Percentiles rank a stretch among this genome's conserved stretches.
Conservation (phyloP, 2,888 invertebrate species). For the Chrysolina americana region DNA sequence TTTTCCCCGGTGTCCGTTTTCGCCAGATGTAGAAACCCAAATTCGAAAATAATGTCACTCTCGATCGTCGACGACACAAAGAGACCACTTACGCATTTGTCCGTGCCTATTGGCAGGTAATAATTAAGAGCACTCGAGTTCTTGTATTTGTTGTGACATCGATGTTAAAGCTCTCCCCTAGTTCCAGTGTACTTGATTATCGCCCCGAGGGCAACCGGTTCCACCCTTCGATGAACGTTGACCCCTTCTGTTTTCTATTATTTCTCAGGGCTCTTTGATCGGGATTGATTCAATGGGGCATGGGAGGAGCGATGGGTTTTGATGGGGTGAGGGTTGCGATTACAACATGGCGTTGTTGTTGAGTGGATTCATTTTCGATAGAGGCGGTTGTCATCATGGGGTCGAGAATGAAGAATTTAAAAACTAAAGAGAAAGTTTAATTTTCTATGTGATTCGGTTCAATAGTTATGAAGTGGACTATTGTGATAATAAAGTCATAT, state of each 20-base stretch:
- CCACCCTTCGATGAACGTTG: constrained; percentile 22
- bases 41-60: constrained; percentile 52
- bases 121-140: constrained; percentile 60
- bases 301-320: constrained; percentile 17
- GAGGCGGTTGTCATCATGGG: neutral
- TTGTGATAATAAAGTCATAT: too few species aligned
- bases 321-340: constrained; percentile 10
- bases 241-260: constrained; percentile 25
- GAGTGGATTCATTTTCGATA: neutral
- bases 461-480: too few species aligned
- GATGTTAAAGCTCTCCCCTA: constrained; percentile 53
- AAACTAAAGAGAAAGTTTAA: too few species aligned
- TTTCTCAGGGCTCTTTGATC: constrained; percentile 21
- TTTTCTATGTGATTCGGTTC: too few species aligned
- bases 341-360: constrained; percentile 19
- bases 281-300: constrained; percentile 14
- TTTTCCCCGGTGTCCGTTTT: constrained; percentile 60
- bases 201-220: constrained; percentile 3
- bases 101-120: constrained; percentile 64
- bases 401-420: neutral
- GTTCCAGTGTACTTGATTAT: constrained; percentile 23
- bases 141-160: constrained; percentile 66
- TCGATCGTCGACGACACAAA: constrained; percentile 59
- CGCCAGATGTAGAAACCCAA: constrained; percentile 64
- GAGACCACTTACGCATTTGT: constrained; percentile 28